Evolutionary conservation across 2,888 invertebrate genomes (phyloP), one percentile per base, ranked within the genome.

Genomic region (Adelphocoris suturalis): DNA sequence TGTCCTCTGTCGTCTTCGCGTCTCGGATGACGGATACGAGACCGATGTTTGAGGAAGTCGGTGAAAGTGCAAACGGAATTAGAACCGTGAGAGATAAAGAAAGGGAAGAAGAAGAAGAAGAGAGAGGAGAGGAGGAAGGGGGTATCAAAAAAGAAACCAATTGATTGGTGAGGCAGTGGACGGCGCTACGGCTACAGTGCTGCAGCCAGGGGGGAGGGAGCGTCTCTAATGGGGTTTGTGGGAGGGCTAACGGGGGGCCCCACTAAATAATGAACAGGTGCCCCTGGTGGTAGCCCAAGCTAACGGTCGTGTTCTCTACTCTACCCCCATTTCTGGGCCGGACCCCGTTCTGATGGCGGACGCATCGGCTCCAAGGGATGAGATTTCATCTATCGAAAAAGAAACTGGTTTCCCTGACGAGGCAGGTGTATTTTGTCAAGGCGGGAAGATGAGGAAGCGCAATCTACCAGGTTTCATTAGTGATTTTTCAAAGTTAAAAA

Each of bases 231-330:
- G 88, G 88, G 88, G 88, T 88, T 88, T 88, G 88, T 88, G 88
- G 88, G 88, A 88, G 88, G 86, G 88, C 88, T 88, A 88, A 88
- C 88, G 88, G 88, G 86, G 86, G 88, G 80, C 48, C 88, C 88
- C 80, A 78, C 88, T 88, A 89, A 89, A 89, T 87, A 87, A 87
- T 89, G 82, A 89, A 89, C 89, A 89, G 89, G 89, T 89, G 89
- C 82, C 89, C 61, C 68, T 27, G 82, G 89, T 27, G 82, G 89
- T 55, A 46, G 55, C 80, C 85, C 37, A 37, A 37, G 37, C 37
- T 76, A 86, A 86, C 85, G 86, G 90, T 55, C 47, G 86, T 76
- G 61, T 47, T 27, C 80, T 90, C 37, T 68, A 23, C 68, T 23
- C 68, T 68, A 87, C 75, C 87, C 76, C 48, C 86, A 75, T 84